These are phyloP conservation scores for Morpho helenor DNA, from an alignment of 2,888 invertebrate species.

Conservation along the genomic window DNA sequence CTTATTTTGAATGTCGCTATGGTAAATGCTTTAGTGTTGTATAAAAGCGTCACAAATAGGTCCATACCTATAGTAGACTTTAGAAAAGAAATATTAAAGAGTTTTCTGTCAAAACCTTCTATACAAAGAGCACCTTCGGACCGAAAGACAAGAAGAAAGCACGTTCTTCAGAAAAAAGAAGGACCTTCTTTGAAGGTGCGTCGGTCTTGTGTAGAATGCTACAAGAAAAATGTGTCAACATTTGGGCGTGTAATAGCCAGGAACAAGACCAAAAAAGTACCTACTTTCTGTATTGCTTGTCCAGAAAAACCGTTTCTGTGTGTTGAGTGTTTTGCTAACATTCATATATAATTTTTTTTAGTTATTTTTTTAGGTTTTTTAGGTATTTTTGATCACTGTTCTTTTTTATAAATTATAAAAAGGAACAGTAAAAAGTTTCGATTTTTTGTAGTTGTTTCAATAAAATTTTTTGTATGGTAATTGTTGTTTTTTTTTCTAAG, in stretches of 20 bases:
- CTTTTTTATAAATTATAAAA: constrained; percentile 17
- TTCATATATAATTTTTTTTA: constrained; percentile 25
- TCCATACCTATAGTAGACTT: constrained; percentile 22
- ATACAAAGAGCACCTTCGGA: constrained; percentile 15
- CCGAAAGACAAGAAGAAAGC: constrained; percentile 20
- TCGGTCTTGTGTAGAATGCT: constrained; percentile 27
- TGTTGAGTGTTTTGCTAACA: constrained; percentile 26
- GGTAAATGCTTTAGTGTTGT: constrained; percentile 23
- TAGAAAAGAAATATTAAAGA: constrained; percentile 23
- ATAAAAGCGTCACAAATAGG: constrained; percentile 27
- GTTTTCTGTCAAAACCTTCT: constrained; percentile 16
- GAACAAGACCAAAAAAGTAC: too few relatives aligned
- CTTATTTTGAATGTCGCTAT: constrained; percentile 28
- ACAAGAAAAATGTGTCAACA: too few relatives aligned
- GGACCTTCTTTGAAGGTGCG: constrained; percentile 27
- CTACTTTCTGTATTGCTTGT: too few relatives aligned
- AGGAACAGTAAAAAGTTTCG: constrained; percentile 4
- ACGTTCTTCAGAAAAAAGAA: constrained; percentile 24
- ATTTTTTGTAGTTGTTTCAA: constrained; percentile 16
- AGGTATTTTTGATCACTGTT: constrained; percentile 19
- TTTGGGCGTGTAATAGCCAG: too few relatives aligned
- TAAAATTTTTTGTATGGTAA: constrained; percentile 22
- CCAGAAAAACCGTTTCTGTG: constrained; percentile 29
- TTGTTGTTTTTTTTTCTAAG: constrained; percentile 24
- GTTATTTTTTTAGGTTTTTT: too few relatives aligned